Evolutionary conservation across 2,888 invertebrate species (phyloP).

Genomic region (Leptopilina myrica): DNA sequence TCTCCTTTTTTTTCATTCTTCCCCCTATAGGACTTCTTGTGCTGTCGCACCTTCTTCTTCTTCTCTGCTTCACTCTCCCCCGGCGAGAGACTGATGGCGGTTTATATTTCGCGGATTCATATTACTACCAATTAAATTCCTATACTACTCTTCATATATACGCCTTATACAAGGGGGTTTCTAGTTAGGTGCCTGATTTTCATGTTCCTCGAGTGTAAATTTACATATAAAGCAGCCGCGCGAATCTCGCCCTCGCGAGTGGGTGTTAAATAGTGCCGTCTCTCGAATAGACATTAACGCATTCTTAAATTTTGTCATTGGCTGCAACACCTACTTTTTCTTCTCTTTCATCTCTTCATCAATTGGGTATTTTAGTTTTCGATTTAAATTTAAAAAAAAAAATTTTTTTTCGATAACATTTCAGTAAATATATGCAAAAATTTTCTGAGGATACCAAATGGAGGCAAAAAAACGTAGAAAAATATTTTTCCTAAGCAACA

Average conservation of each 20-base stretch:
- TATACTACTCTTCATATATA: slow-evolving; percentile 64
- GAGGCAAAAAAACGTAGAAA: too few relatives aligned
- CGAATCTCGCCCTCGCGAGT: slow-evolving; percentile 40
- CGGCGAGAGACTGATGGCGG: slow-evolving; percentile 68
- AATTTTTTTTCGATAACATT: too few relatives aligned
- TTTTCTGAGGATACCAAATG: too few relatives aligned
- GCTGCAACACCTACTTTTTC: background rate
- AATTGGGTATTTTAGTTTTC: too few relatives aligned
- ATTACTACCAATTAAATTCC: slow-evolving; percentile 73
- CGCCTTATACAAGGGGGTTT: slow-evolving; percentile 59
- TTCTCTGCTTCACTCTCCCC: slow-evolving; percentile 33
- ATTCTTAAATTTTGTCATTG: slow-evolving; percentile 30
- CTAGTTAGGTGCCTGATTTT: slow-evolving; percentile 11
- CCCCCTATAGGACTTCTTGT: slow-evolving; percentile 33
- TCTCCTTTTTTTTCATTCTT: slow-evolving; percentile 6
- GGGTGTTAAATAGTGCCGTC: slow-evolving; percentile 50
- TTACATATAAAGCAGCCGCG: too few relatives aligned
- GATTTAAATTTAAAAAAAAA: too few relatives aligned
- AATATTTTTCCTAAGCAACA: too few relatives aligned
- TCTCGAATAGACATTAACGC: slow-evolving; percentile 44
- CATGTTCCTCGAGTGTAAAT: slow-evolving; percentile 20
- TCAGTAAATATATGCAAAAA: too few relatives aligned
- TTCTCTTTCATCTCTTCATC: background rate
- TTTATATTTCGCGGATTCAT: slow-evolving; percentile 72
- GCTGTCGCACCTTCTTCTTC: slow-evolving; percentile 32